Conservation (phyloP, 2,797 vertebrate species). For the Macroramphosus scolopax region DNA sequence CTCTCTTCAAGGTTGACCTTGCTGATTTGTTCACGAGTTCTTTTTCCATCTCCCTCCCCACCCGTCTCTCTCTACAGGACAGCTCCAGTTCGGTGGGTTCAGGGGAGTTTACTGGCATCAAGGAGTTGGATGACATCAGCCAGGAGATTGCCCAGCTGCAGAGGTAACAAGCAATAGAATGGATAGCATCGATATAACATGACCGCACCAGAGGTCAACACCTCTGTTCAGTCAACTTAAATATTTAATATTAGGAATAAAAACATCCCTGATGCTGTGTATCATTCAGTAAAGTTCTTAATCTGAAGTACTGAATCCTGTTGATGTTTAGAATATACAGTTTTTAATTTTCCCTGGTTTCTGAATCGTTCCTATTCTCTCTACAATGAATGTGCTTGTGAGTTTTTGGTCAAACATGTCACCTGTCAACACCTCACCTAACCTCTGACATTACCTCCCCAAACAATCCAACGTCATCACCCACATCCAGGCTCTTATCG, state of each 20-base stretch:
- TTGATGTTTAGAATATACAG: not conserved
- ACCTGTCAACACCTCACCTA: too few species aligned
- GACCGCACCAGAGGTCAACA: not conserved
- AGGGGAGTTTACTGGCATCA: constrained; percentile 95
- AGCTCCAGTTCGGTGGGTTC: constrained; percentile 90
- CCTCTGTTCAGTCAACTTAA: not conserved
- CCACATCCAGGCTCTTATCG: too few species aligned
- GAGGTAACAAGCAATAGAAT: constrained; percentile 75
- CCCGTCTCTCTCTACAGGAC: constrained; percentile 79
- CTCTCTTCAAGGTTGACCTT: too few species aligned
- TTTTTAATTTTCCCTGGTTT: not conserved
- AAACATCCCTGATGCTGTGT: too few species aligned
- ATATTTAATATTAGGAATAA: too few species aligned
- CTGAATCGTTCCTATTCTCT: too few species aligned
- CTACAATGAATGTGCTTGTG: too few species aligned
- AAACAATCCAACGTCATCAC: constrained; percentile 10
- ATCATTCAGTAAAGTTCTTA: too few species aligned
- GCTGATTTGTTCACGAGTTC: not conserved
- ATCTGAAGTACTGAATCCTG: too few species aligned
- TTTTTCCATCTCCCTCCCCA: constrained; percentile 1
- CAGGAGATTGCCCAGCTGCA: constrained; percentile 95
- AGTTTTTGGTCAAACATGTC: not conserved
- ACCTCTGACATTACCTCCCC: constrained; percentile 1
- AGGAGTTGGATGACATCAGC: constrained; percentile 94
- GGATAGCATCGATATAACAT: not conserved